Evolutionary conservation across 2,888 invertebrate genomes (phyloP), one percentile per base, ranked within the genome.

Genomic region (Scelioninae gen. 1): DNA sequence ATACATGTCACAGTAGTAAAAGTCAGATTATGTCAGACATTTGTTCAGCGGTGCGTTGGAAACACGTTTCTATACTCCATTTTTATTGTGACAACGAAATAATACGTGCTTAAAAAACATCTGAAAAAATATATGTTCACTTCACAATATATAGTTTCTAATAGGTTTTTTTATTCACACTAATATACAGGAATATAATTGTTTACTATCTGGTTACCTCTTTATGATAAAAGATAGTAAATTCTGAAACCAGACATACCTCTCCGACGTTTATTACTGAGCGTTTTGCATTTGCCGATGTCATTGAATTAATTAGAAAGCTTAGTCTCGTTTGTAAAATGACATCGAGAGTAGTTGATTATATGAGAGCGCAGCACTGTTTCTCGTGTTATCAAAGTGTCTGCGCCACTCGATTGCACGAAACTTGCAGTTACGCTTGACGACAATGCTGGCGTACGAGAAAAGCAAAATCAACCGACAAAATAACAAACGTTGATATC

Each of bases 1-100:
- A 43, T 65, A 71, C 65, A 51, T 71, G 51, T 58, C 60, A 45
- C 58, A 79, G 78, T 79, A 79, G 78, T 79, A 65, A 71, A 72
- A 79, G 55, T 66, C 51, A 43, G 58, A 65, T 71, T 79, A 65
- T 51, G 71, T 79, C 78, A 65, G 71, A 45, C 71, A 40, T 49
- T 55, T 16, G 31, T 34, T 34, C 47, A 15, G 3, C n/a, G 51
- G 13, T 13, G 45, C 16, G 32, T 63, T 72, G 9, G 10, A 40
- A 60, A 60, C 60, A 23, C 4, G 23, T 60, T 76, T 51, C 31
- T 23, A n/a, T n/a, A 49, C 49, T 23, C 63, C 5, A 29, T 4
- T 38, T 51, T 55, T 34, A 40, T 32, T 8, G 34, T 29, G 55
- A 68, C n/a, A 32, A 55, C 55, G n/a, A 43, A 55, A 55, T 31